A percentile compares a stretch with the other conserved stretches of the same genome.
These are phyloP conservation scores for Tichodroma muraria DNA, from an alignment of 2,113 vertebrate species.

Conservation along the genomic window DNA sequence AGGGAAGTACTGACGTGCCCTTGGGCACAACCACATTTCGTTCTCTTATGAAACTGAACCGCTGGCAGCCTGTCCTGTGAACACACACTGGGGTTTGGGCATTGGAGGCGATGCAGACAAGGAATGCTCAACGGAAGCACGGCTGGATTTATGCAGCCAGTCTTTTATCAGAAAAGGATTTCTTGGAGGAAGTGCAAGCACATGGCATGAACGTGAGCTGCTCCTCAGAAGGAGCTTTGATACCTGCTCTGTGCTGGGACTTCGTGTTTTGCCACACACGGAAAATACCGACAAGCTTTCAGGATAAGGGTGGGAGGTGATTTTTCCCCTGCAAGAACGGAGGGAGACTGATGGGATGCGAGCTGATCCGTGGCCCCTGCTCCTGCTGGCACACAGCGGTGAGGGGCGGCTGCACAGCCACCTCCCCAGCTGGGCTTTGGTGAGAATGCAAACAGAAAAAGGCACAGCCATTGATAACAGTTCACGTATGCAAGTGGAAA, in stretches of 20 bases:
- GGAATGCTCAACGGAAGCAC: neutral
- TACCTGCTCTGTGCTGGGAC: neutral
- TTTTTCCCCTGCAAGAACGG: neutral
- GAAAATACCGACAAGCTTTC: neutral
- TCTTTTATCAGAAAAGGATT: neutral
- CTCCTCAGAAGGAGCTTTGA: neutral
- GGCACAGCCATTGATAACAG: neutral
- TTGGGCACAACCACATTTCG: neutral
- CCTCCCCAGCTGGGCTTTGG: neutral
- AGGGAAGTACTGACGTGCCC: neutral
- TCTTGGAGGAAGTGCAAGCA: neutral
- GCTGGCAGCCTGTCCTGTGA: neutral
- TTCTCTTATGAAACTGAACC: neutral
- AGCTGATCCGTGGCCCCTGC: neutral
- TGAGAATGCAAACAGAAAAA: neutral
- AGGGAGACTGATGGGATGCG: neutral
- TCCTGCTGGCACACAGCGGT: rapidly evolving
- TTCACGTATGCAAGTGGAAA: neutral
- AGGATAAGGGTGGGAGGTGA: neutral
- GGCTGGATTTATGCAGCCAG: neutral
- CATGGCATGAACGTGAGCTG: rapidly evolving
- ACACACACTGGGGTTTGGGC: neutral
- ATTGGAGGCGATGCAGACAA: neutral
- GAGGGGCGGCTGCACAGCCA: neutral
- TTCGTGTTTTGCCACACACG: rapidly evolving